Evolutionary conservation across 2,888 invertebrate species (phyloP), one percentile per base, ranked within the genome.

Genomic region (Lydus trimaculatus): DNA sequence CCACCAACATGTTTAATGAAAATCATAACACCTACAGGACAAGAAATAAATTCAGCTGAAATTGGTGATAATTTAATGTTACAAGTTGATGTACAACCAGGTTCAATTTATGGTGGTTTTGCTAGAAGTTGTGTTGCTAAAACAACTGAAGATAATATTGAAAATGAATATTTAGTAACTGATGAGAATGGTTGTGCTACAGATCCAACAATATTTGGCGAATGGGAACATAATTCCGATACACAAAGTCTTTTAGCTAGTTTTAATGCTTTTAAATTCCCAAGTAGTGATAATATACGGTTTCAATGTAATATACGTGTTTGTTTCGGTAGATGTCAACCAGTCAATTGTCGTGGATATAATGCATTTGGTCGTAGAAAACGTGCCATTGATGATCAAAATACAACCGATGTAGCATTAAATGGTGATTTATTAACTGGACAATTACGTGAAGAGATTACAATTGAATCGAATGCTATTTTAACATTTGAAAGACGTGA

Each of bases 251-350:
- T 97, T 64, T 87, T 94, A 82, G 96, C 96, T 73, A 92, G 93
- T 78, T 97, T 97, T 85, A 96, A 96, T 83, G 97, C 96, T 3
- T 97, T 97, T 85, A 97, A 97, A 83, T 97, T 97, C 90, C 97
- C 97, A 0, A 95, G 94, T 78, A 96, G 96, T 81, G 96, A 97
- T 81, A 96, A 95, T 81, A 95, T 97, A 79, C 87, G 95, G 85
- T 97, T 97, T 94, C 97, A 97, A 85, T 97, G 97, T 84, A 97
- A 97, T 84, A 96, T 97, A 79, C 90, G 96, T 70, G 96, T 97
- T 11, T 97, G 97, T 88, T 97, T 97, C 82, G 96, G 96, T 83
- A 94, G 92, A 86, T 97, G 97, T 84, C 97, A 96, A 88, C 96
- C 97, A 78, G 96, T 97, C 2, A 97, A 97, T 82, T 97, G 97